Percentiles rank a stretch among this genome's conserved stretches.
Evolutionary conservation across 2,888 invertebrate species (phyloP).

Genomic region (Synergus japonicus): DNA sequence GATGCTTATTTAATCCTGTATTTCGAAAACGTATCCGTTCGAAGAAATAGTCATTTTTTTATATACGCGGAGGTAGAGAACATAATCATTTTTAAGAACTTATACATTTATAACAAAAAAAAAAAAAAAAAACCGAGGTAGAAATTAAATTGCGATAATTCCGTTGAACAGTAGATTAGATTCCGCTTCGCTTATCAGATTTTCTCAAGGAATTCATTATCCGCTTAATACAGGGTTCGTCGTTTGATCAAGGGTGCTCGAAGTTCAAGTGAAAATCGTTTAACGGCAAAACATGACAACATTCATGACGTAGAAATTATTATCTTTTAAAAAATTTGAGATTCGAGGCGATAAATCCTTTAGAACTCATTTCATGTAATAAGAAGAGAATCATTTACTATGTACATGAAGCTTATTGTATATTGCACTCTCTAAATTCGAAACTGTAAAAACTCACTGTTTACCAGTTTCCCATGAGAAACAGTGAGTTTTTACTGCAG

Average conservation of each 20-base stretch:
- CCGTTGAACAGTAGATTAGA: not conserved
- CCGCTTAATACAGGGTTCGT: slow-evolving; percentile 30
- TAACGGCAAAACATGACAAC: slow-evolving; percentile 28
- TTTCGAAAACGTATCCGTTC: too few relatives aligned
- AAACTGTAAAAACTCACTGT: too few relatives aligned
- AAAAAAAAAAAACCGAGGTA: too few relatives aligned
- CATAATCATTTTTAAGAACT: too few relatives aligned
- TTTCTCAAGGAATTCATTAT: slow-evolving; percentile 13
- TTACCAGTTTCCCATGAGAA: too few relatives aligned
- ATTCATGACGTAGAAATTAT: not conserved
- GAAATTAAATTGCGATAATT: not conserved
- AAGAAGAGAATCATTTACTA: not conserved
- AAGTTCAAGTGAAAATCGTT: slow-evolving; percentile 32
- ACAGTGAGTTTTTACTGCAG: too few relatives aligned
- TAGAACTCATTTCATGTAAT: not conserved
- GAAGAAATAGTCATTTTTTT: too few relatives aligned
- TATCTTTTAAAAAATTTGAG: not conserved
- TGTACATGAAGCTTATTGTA: not conserved
- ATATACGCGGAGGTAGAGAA: too few relatives aligned
- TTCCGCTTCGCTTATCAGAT: not conserved
- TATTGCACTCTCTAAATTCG: too few relatives aligned
- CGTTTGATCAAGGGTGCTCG: slow-evolving; percentile 19
- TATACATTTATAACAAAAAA: too few relatives aligned
- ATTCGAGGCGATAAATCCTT: not conserved
- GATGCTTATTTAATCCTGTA: too few relatives aligned